A percentile compares a stretch with the other conserved stretches of the same genome.
These are phyloP conservation scores for Leistus spinibarbis DNA, from an alignment of 2,888 invertebrate genomes.

Conservation along the genomic window DNA sequence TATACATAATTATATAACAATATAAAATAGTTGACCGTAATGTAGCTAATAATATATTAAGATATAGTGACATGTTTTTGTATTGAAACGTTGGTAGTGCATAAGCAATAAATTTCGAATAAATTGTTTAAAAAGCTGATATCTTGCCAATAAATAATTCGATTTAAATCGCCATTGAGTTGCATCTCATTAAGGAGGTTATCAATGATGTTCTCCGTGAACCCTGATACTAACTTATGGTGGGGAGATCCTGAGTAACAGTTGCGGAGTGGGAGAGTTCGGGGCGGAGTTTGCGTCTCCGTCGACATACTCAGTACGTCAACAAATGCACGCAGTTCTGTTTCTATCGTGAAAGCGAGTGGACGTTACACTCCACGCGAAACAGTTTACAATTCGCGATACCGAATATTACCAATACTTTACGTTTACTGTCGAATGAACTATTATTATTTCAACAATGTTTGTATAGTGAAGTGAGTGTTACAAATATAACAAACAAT, in stretches of 20 bases:
- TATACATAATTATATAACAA: too few species aligned
- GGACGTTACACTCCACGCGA: slow-evolving; percentile 9
- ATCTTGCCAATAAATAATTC: not conserved
- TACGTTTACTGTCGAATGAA: not conserved
- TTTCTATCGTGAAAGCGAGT: slow-evolving; percentile 10
- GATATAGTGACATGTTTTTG: too few species aligned
- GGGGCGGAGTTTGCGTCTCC: slow-evolving; percentile 28
- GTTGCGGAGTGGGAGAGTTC: slow-evolving; percentile 8
- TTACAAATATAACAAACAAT: not conserved
- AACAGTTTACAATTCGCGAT: not conserved
- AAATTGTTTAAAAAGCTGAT: not conserved
- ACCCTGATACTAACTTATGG: slow-evolving; percentile 15
- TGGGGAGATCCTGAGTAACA: slow-evolving; percentile 3
- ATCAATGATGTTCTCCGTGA: not conserved
- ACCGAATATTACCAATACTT: not conserved
- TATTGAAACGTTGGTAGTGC: too few species aligned
- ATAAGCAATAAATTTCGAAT: too few species aligned
- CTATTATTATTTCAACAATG: not conserved
- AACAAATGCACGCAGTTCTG: slow-evolving; percentile 37
- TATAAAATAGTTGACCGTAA: too few species aligned
- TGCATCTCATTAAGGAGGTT: slow-evolving; percentile 25
- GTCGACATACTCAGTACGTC: slow-evolving; percentile 32
- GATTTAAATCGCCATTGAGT: slow-evolving; percentile 14
- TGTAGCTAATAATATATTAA: too few species aligned
- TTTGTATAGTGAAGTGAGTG: not conserved